A percentile compares a stretch with the other conserved stretches of the same genome.
Conservation (phyloP, 2,797 vertebrate species). For the Carcharodon carcharias region DNA sequence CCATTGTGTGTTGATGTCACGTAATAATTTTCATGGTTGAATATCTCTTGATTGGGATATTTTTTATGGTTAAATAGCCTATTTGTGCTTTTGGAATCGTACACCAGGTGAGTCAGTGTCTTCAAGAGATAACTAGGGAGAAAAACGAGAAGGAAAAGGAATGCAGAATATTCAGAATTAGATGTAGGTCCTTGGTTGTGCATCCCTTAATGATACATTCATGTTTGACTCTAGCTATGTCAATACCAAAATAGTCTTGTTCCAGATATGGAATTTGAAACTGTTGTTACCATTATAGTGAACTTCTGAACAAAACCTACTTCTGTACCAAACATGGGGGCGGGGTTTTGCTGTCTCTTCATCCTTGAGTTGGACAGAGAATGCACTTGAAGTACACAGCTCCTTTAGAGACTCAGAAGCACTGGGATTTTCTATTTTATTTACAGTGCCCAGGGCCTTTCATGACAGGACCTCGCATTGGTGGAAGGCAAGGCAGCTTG, state of each 20-base stretch:
- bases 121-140: neutral
- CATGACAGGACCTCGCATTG: neutral
- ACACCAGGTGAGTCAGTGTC: neutral
- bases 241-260: neutral
- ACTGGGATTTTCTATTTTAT: neutral
- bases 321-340: neutral
- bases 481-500: neutral
- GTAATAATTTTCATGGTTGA: neutral
- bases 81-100: neutral
- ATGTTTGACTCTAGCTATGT: neutral
- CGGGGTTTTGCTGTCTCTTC: neutral
- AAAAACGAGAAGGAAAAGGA: neutral
- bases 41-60: neutral
- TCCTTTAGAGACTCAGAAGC: neutral
- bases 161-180: neutral
- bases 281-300: neutral
- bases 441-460: neutral
- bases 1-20: neutral
- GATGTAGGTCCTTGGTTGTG: neutral
- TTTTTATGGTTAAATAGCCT: neutral
- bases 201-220: neutral
- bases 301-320: neutral
- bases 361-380: neutral
- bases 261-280: neutral
- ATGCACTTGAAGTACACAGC: neutral